Conservation (phyloP, 2,888 invertebrate genomes). For the Halictus quadricinctus region DNA sequence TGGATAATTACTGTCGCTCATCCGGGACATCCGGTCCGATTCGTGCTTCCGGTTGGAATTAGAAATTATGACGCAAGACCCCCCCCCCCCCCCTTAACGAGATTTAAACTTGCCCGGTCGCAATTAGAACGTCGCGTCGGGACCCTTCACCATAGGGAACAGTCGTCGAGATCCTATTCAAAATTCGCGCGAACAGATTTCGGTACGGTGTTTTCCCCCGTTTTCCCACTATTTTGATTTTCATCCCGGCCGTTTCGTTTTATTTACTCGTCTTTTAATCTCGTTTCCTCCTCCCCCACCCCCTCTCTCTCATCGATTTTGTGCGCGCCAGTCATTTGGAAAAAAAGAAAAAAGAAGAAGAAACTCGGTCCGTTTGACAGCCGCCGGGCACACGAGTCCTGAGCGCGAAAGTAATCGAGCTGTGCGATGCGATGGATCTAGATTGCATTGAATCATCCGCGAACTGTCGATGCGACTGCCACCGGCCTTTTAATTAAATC, state of each 20-base stretch:
- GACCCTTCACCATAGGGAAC: not conserved
- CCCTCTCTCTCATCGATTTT: conserved; percentile 16
- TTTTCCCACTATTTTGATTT: not conserved
- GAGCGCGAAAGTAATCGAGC: conserved; percentile 52
- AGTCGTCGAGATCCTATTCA: not conserved
- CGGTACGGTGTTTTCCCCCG: not conserved
- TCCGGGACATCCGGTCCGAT: not conserved
- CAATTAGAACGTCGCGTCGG: conserved; percentile 9
- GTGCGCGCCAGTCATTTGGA: conserved; percentile 12
- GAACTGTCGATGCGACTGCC: conserved; percentile 47
- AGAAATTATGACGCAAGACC: not conserved
- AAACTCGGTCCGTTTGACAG: conserved; percentile 28
- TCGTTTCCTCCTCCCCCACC: not conserved
- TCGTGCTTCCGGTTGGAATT: conserved; percentile 5
- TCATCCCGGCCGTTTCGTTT: not conserved
- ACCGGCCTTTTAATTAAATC: conserved; percentile 10
- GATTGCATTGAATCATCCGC: conserved; percentile 59
- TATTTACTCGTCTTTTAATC: conserved; percentile 7
- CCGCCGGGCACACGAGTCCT: not conserved
- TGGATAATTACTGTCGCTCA: conserved; percentile 50
- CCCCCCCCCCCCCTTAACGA: not conserved
- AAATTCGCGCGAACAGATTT: not conserved
- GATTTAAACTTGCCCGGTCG: conserved; percentile 15
- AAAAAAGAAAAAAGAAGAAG: not conserved
- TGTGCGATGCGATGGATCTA: conserved; percentile 49